Percentiles rank a stretch among this genome's conserved stretches.
phyloP scores from a whole-genome alignment of 2,888 invertebrate species.

The Slavum lentiscoides region DNA sequence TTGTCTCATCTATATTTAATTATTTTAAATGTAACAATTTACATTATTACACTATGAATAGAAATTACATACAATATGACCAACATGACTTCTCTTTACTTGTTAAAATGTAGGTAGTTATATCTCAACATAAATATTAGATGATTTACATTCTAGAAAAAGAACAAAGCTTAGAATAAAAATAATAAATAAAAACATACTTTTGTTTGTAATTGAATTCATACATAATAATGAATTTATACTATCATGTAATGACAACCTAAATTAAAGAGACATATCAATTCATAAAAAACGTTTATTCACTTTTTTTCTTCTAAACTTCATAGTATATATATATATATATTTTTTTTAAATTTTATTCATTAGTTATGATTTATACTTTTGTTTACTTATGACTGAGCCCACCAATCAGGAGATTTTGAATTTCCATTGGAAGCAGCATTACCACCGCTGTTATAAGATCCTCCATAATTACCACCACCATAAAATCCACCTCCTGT shows the following conservation, averaged over 20 bases:
- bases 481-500: conserved; percentile 43
- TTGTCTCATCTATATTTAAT: conserved; percentile 42
- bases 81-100: conserved; percentile 26
- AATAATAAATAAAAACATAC: conserved; percentile 36
- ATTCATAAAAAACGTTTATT: conserved; percentile 49
- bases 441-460: conserved; percentile 60
- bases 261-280: conserved; percentile 47
- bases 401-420: conserved; percentile 61
- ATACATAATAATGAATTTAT: conserved; percentile 46
- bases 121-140: conserved; percentile 46
- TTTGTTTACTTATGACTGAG: conserved; percentile 46
- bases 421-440: conserved; percentile 60
- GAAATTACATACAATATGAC: conserved; percentile 26
- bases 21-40: conserved; percentile 39
- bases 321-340: conserved; percentile 32
- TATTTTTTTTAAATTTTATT: conserved; percentile 18
- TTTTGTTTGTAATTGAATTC: conserved; percentile 44
- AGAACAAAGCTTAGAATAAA: conserved; percentile 51
- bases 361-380: conserved; percentile 33
- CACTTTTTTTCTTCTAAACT: conserved; percentile 32
- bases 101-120: conserved; percentile 39
- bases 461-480: conserved; percentile 55
- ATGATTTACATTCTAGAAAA: conserved; percentile 46
- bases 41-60: conserved; percentile 38
- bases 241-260: conserved; percentile 45